A percentile compares a stretch with the other conserved stretches of the same genome.
These are phyloP conservation scores for Tenebrosternarchus preto DNA, from an alignment of 2,113 vertebrate species.

Conservation along the genomic window DNA sequence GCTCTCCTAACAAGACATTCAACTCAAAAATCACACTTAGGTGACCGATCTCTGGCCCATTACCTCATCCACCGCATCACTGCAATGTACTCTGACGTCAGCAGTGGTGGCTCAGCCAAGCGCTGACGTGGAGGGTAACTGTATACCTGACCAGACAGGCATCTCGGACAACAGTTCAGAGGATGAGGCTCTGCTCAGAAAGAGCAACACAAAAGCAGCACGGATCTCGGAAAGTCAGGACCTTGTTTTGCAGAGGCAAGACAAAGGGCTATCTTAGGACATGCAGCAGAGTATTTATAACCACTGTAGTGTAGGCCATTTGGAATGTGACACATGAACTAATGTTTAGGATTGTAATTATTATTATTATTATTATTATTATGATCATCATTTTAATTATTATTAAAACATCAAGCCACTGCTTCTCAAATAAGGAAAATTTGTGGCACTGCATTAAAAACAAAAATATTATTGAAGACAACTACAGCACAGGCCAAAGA, in stretches of 20 bases:
- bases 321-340: background rate
- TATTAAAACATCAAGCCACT: background rate
- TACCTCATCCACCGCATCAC: constrained; percentile 33
- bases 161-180: background rate
- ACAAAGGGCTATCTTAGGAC: constrained; percentile 34
- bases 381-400: constrained; percentile 7
- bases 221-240: background rate
- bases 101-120: background rate
- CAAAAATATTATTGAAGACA: background rate
- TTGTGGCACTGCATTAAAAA: background rate
- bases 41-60: constrained; percentile 23
- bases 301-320: background rate
- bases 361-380: no score
- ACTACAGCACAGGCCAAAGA: background rate
- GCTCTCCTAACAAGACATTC: background rate
- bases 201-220: constrained; percentile 2
- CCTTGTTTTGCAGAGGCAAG: constrained; percentile 30
- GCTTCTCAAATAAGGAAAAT: background rate
- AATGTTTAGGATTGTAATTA: background rate
- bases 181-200: constrained; percentile 5
- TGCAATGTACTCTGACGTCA: constrained; percentile 24
- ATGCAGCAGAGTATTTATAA: constrained; percentile 27
- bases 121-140: background rate
- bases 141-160: constrained; percentile 16
- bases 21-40: background rate